Evolutionary conservation across 2,797 vertebrate species (phyloP).

Genomic region (Pangasius djambal): DNA sequence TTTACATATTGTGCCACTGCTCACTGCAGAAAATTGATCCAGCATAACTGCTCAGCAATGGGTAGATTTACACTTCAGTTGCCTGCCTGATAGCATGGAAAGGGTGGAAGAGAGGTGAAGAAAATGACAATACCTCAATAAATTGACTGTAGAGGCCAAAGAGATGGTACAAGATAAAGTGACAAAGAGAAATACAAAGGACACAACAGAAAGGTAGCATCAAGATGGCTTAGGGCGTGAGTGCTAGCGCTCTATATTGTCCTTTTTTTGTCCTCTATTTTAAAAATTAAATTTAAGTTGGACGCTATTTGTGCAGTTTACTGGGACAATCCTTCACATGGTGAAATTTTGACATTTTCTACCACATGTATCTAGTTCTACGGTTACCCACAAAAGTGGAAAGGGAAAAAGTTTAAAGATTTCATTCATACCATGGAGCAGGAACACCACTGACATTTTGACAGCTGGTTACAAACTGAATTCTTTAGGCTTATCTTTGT

Average conservation of each 20-base stretch:
- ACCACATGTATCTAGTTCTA: neutral
- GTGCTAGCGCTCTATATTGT: neutral
- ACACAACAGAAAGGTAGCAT: neutral
- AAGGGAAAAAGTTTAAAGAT: neutral
- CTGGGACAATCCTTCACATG: neutral
- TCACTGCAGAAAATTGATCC: neutral
- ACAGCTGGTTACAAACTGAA: neutral
- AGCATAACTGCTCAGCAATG: conserved; percentile 1
- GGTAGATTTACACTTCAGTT: conserved; percentile 50
- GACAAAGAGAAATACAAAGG: neutral
- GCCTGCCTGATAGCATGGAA: conserved; percentile 37
- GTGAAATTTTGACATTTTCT: neutral
- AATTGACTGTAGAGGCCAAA: conserved; percentile 32
- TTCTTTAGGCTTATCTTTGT: neutral
- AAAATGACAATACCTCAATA: conserved; percentile 12
- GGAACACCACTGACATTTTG: neutral
- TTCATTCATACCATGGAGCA: neutral
- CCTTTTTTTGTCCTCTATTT: neutral
- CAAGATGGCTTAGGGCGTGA: neutral
- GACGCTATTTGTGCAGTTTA: neutral
- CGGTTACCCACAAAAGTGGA: neutral
- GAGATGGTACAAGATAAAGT: neutral
- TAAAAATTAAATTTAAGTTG: neutral
- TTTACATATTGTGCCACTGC: neutral
- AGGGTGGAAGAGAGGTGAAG: conserved; percentile 34